Evolutionary conservation across 2,113 vertebrate species (phyloP).

Genomic region (Bos javanicus): DNA sequence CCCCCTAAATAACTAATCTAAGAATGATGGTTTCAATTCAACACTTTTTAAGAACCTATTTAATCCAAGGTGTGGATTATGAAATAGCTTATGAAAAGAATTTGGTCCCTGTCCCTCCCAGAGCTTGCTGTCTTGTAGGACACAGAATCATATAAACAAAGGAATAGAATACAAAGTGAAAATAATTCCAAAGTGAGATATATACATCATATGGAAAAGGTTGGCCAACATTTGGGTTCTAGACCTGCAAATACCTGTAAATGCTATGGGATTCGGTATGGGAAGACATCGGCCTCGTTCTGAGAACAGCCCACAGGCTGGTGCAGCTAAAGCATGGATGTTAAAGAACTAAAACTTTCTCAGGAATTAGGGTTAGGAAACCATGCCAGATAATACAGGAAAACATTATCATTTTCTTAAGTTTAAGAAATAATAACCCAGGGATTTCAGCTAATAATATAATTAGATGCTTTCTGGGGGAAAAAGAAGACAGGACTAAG

Average conservation of each 20-base stretch:
- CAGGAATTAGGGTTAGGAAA: neutral
- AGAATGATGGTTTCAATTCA: neutral
- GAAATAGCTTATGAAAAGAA: neutral
- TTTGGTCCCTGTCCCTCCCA: neutral
- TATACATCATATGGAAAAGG: neutral
- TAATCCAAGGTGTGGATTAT: neutral
- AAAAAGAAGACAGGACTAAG: neutral
- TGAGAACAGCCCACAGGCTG: neutral
- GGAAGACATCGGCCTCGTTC: neutral
- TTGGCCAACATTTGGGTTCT: neutral
- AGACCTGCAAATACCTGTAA: neutral
- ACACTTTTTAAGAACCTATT: neutral
- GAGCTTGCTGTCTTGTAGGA: neutral
- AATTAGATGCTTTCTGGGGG: neutral
- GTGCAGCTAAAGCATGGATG: neutral
- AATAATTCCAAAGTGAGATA: neutral
- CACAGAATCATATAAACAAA: neutral
- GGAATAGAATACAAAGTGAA: neutral
- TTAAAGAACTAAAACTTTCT: neutral
- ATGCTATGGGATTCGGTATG: neutral
- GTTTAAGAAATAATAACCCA: constrained; percentile 9
- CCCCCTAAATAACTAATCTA: neutral
- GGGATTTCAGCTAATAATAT: constrained; percentile 20
- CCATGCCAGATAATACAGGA: neutral
- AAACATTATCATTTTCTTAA: neutral